A percentile compares a stretch with the other conserved stretches of the same genome.
Evolutionary conservation across 2,888 invertebrate species (phyloP).

Genomic region (Polia nebulosa): DNA sequence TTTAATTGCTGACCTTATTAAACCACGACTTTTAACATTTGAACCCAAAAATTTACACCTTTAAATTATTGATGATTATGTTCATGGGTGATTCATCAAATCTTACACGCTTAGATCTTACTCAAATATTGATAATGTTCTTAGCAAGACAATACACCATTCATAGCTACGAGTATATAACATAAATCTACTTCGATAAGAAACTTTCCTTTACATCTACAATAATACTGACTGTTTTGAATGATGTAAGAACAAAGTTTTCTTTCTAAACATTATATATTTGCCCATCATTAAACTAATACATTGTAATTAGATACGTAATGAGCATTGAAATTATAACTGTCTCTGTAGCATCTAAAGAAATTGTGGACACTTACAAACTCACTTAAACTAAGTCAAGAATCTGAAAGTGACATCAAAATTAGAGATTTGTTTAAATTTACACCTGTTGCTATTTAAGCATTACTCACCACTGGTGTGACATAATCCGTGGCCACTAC

Average conservation of each 20-base stretch:
- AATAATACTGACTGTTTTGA: slow-evolving; percentile 5
- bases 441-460: not conserved
- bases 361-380: too few relatives aligned
- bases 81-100: not conserved
- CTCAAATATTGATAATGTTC: slow-evolving; percentile 23
- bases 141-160: slow-evolving; percentile 34
- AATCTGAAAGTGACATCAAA: not conserved
- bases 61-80: not conserved
- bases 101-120: slow-evolving; percentile 7
- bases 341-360: too few relatives aligned
- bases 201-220: slow-evolving; percentile 41
- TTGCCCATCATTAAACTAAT: not conserved
- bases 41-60: too few relatives aligned
- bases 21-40: too few relatives aligned
- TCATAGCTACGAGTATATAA: slow-evolving; percentile 60
- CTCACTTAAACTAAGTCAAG: too few relatives aligned
- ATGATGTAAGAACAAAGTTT: not conserved
- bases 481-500: slow-evolving; percentile 35
- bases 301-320: not conserved
- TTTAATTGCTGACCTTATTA: too few relatives aligned
- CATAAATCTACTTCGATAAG: slow-evolving; percentile 48
- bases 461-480: slow-evolving; percentile 31
- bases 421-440: not conserved
- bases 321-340: not conserved
- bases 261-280: not conserved